phyloP scores from a whole-genome alignment of 92 coral and sea anemone genomes.

The Pocillopora grandis region DNA sequence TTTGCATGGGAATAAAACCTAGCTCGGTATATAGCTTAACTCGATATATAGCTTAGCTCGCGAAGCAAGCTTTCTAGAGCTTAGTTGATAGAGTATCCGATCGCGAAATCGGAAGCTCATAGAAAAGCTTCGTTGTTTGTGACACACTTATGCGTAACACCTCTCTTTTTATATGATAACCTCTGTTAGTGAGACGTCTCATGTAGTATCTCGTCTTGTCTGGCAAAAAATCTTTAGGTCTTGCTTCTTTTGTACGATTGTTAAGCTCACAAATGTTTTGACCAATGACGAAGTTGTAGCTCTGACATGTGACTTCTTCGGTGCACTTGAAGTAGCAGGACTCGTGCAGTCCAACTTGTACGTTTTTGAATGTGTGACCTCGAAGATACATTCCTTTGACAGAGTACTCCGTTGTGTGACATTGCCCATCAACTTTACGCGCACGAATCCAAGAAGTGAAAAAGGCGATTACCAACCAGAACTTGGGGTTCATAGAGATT shows the following conservation, averaged over 20 bases:
- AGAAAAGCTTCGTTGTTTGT: background rate
- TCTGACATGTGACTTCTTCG: background rate
- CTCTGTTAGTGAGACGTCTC: background rate
- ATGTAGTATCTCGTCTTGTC: background rate
- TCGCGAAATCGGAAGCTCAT: background rate
- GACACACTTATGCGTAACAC: background rate
- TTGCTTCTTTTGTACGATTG: background rate
- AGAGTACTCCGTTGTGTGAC: background rate
- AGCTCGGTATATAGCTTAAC: too few species aligned
- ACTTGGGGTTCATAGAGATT: background rate
- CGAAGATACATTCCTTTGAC: background rate
- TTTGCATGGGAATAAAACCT: too few species aligned
- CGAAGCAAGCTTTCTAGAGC: too few species aligned
- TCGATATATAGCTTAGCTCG: too few species aligned
- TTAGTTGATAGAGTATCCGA: too few species aligned
- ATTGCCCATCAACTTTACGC: background rate
- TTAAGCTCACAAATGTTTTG: background rate
- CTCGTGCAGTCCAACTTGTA: background rate
- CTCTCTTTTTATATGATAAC: background rate
- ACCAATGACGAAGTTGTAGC: background rate
- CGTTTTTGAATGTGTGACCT: background rate
- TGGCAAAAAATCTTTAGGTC: background rate
- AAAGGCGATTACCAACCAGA: background rate
- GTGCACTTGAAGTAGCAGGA: background rate
- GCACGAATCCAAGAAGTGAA: background rate